Evolutionary conservation across 2,888 invertebrate species (phyloP).

Genomic region (Eristalis pertinax): DNA sequence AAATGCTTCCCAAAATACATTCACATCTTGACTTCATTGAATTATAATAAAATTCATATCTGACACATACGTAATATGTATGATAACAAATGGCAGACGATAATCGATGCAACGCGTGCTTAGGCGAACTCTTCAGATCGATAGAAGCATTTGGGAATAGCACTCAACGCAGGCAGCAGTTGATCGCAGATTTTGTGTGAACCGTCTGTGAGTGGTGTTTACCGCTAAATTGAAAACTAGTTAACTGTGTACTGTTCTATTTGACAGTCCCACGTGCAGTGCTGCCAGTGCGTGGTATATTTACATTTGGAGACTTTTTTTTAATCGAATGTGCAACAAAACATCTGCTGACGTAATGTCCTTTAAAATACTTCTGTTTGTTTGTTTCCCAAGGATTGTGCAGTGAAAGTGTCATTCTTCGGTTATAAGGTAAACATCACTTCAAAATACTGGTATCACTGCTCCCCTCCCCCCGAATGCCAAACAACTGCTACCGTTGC

Average conservation of each 20-base stretch:
- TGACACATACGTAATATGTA: neutral
- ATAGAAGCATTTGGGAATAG: neutral
- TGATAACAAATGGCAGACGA: slow-evolving; percentile 2
- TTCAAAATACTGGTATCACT: too few relatives aligned
- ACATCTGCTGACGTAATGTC: too few relatives aligned
- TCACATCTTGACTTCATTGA: neutral
- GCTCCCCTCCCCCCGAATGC: too few relatives aligned
- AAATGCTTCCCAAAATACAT: slow-evolving; percentile 21
- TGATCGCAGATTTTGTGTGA: neutral
- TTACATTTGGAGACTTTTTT: too few relatives aligned
- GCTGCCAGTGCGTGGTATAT: too few relatives aligned
- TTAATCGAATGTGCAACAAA: too few relatives aligned
- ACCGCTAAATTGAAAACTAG: neutral
- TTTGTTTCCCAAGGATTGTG: too few relatives aligned
- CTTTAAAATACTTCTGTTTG: too few relatives aligned
- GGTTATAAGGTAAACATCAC: too few relatives aligned
- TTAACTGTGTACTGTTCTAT: neutral
- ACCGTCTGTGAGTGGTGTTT: neutral
- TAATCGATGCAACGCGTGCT: slow-evolving; percentile 1
- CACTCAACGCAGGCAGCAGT: neutral
- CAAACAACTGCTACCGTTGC: neutral
- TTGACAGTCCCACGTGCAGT: neutral
- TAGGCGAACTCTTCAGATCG: neutral
- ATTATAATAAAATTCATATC: slow-evolving; percentile 4
- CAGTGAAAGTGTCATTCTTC: too few relatives aligned